phyloP scores from a whole-genome alignment of 2,888 invertebrate genomes.

The Alcis repandata region DNA sequence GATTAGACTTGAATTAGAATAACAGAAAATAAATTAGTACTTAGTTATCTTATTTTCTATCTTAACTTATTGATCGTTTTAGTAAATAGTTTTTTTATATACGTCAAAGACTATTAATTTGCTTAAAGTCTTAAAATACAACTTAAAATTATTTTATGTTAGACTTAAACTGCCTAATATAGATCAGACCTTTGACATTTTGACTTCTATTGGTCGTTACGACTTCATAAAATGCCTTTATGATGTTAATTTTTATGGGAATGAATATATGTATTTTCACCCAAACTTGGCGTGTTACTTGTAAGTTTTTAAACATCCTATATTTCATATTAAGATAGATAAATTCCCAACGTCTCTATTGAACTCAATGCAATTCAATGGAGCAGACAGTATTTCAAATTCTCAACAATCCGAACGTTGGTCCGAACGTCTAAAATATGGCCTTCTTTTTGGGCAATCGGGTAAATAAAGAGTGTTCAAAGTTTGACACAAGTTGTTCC shows the following conservation, averaged over 20 bases:
- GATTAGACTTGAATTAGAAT: constrained; percentile 1
- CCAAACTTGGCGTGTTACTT: background rate
- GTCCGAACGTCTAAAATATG: background rate
- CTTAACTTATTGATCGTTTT: constrained; percentile 23
- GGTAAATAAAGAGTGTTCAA: background rate
- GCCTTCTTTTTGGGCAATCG: background rate
- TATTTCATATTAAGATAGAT: background rate
- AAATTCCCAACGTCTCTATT: too few species aligned
- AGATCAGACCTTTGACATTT: constrained; percentile 32
- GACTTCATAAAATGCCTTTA: constrained; percentile 28
- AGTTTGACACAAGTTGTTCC: too few species aligned
- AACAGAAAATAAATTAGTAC: constrained; percentile 15
- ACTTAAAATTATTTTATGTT: constrained; percentile 14
- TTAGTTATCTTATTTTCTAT: constrained; percentile 3
- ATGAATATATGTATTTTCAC: constrained; percentile 12
- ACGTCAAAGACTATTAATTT: constrained; percentile 15
- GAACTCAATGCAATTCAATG: too few species aligned
- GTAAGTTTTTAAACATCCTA: background rate
- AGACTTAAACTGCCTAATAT: constrained; percentile 14
- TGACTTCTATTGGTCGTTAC: constrained; percentile 25
- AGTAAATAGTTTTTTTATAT: constrained; percentile 10
- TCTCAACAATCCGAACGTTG: too few species aligned
- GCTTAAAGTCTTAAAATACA: background rate
- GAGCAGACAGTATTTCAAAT: too few species aligned
- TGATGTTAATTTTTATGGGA: constrained; percentile 36